These are phyloP conservation scores for Zoanthus gigantus DNA, from an alignment of 92 coral and sea anemone genomes.

Conservation along the genomic window DNA sequence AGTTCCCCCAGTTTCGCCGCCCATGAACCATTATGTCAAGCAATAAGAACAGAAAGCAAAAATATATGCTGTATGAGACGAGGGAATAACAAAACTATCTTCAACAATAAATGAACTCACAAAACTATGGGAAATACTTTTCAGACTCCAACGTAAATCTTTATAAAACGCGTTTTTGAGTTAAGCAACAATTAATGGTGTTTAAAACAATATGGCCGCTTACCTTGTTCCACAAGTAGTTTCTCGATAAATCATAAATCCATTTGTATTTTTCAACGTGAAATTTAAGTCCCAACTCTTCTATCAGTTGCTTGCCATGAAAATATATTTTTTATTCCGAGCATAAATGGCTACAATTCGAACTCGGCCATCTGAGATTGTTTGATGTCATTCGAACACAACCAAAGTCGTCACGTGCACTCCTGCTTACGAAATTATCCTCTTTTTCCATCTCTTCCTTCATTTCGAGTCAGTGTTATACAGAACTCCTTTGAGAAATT, in stretches of 20 bases:
- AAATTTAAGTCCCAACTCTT: not conserved
- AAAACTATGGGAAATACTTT: not conserved
- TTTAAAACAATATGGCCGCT: not conserved
- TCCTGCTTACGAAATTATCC: too few species aligned
- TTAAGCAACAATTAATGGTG: not conserved
- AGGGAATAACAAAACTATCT: too few species aligned
- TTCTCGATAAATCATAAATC: not conserved
- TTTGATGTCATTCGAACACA: not conserved
- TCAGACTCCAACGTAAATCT: too few species aligned
- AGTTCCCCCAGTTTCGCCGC: too few species aligned
- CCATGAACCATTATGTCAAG: too few species aligned
- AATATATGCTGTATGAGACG: too few species aligned
- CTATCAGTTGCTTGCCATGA: not conserved
- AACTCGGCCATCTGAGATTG: not conserved
- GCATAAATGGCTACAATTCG: not conserved
- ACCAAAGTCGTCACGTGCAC: too few species aligned
- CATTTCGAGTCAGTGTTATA: too few species aligned
- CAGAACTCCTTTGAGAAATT: too few species aligned
- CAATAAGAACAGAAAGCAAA: too few species aligned
- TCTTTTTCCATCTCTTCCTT: too few species aligned
- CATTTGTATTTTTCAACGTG: not conserved
- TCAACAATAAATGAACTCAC: not conserved
- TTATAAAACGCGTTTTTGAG: too few species aligned
- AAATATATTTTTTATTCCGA: not conserved
- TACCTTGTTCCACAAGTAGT: not conserved